Percentiles rank a stretch among this genome's conserved stretches.
phyloP scores from a whole-genome alignment of 2,113 vertebrate genomes.

The Gopherus evgoodei region DNA sequence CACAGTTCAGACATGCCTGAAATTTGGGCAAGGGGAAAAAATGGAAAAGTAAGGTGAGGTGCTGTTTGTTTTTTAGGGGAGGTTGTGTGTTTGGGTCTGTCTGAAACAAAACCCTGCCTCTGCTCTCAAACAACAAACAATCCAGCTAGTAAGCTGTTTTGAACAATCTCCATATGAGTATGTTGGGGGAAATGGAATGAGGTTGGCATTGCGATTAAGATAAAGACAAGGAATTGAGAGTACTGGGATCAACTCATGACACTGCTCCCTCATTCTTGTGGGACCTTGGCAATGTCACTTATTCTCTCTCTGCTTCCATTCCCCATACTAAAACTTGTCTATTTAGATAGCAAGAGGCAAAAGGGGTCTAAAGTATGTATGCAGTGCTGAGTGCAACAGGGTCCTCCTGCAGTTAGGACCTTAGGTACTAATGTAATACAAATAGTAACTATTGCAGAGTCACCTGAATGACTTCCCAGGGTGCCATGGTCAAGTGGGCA shows the following conservation, averaged over 20 bases:
- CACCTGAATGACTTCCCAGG: too few relatives aligned
- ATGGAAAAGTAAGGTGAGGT: too few relatives aligned
- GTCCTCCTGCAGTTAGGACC: too few relatives aligned
- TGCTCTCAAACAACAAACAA: neutral
- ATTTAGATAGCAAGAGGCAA: accelerated
- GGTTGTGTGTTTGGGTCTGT: neutral
- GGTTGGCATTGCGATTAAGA: conserved; percentile 25
- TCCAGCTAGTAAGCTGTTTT: conserved; percentile 11
- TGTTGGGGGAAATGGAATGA: neutral
- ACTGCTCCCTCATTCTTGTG: conserved; percentile 61
- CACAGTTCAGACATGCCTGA: neutral
- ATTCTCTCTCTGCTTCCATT: neutral
- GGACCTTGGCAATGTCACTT: conserved; percentile 12
- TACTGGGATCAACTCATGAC: conserved; percentile 24
- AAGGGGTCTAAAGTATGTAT: too few relatives aligned
- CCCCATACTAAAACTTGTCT: neutral
- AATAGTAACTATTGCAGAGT: too few relatives aligned
- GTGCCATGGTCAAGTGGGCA: too few relatives aligned
- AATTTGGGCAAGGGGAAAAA: neutral
- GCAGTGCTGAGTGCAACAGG: too few relatives aligned
- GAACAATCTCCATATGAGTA: neutral
- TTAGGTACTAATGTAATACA: too few relatives aligned
- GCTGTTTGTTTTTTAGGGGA: neutral
- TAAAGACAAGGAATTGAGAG: conserved; percentile 65
- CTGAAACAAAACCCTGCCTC: neutral